A percentile compares a stretch with the other conserved stretches of the same genome.
These are phyloP conservation scores for Pteria penguin DNA, from an alignment of 2,888 invertebrate genomes.

Conservation along the genomic window DNA sequence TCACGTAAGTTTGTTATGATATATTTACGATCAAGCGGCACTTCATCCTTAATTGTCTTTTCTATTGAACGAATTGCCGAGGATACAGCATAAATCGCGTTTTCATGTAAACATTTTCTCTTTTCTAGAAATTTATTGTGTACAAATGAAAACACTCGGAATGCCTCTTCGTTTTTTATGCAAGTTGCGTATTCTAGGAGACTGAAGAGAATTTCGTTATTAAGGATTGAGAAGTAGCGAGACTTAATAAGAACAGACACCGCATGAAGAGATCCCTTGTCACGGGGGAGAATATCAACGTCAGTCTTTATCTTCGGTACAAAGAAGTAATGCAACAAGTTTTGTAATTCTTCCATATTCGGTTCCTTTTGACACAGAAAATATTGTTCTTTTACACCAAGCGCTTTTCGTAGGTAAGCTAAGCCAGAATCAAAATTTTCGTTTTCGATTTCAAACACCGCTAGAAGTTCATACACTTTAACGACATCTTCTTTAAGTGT, in stretches of 20 bases:
- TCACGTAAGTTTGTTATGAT: background rate
- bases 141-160: background rate
- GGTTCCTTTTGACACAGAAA: background rate
- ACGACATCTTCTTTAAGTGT: constrained; percentile 12
- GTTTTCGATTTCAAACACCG: constrained; percentile 8
- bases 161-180: background rate
- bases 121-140: constrained; percentile 4
- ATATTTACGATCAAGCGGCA: background rate
- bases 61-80: too few relatives aligned
- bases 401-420: background rate
- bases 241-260: constrained; percentile 14
- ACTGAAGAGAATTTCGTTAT: constrained; percentile 14
- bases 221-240: constrained; percentile 8
- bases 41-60: background rate
- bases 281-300: background rate
- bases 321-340: background rate
- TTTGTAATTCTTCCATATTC: background rate
- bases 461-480: constrained; percentile 26
- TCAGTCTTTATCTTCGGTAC: background rate
- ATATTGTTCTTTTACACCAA: constrained; percentile 1
- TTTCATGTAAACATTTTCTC: background rate
- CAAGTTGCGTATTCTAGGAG: constrained; percentile 2
- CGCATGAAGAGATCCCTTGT: background rate
- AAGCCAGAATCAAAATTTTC: background rate
- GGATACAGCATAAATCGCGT: background rate